Percentiles rank a stretch among this genome's conserved stretches.
These are phyloP conservation scores for Synanceia verrucosa DNA, from an alignment of 2,797 vertebrate species.

Conservation along the genomic window DNA sequence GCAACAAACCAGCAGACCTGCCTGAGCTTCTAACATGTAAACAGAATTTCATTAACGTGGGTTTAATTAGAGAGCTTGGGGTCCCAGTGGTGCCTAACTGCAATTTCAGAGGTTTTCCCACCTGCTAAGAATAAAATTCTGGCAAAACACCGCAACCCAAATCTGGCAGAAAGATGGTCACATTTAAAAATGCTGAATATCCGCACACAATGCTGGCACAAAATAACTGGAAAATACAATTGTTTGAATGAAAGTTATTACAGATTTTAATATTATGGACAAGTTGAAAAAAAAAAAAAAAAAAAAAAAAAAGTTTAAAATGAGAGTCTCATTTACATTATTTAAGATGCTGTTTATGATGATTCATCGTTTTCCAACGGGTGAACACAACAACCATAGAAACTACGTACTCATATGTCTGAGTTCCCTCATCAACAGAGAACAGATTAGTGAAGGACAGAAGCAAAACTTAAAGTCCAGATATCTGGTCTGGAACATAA, in stretches of 20 bases:
- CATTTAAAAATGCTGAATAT: slow-evolving; percentile 29
- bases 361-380: not conserved
- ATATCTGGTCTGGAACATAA: not conserved
- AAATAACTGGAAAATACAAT: not conserved
- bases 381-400: not conserved
- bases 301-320: no score
- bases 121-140: slow-evolving; percentile 59
- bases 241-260: slow-evolving; percentile 1
- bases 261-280: not conserved
- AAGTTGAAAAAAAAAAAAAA: not conserved
- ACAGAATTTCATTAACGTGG: slow-evolving; percentile 56
- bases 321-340: no score
- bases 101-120: slow-evolving; percentile 55
- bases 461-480: no score
- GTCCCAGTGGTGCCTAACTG: slow-evolving; percentile 46
- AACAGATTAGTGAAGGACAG: not conserved
- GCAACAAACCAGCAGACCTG: slow-evolving; percentile 22
- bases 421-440: not conserved
- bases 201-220: slow-evolving; percentile 13
- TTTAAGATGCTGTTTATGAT: not conserved
- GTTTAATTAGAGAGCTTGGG: slow-evolving; percentile 57
- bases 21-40: slow-evolving; percentile 39
- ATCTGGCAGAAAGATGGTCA: slow-evolving; percentile 36
- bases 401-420: not conserved
- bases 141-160: slow-evolving; percentile 25